These are phyloP conservation scores for Acronicta psi DNA, from an alignment of 2,888 invertebrate genomes.

Conservation along the genomic window DNA sequence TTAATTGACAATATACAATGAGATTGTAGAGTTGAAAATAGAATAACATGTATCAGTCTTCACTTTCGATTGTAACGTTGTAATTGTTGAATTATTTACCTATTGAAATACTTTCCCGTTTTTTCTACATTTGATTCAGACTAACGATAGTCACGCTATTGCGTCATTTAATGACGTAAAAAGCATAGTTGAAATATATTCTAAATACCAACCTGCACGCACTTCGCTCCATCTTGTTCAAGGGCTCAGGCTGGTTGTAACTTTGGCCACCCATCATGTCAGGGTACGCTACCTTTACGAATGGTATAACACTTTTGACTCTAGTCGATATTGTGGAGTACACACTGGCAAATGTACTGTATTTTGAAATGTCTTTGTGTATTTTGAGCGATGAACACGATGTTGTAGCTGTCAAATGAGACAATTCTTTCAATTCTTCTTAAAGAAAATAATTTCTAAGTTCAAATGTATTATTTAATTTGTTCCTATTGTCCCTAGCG, in stretches of 20 bases:
- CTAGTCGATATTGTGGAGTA: slow-evolving; percentile 89
- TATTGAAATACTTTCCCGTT: background rate
- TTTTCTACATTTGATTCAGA: background rate
- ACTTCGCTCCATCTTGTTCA: slow-evolving; percentile 87
- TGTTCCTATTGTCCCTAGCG: no score
- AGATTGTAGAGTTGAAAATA: no score
- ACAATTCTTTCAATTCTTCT: background rate
- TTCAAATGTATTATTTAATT: no score
- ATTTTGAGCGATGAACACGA: slow-evolving; percentile 83
- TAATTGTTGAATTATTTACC: background rate
- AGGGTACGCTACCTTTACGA: slow-evolving; percentile 93
- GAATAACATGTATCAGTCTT: no score
- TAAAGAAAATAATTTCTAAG: no score
- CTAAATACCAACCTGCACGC: slow-evolving; percentile 77
- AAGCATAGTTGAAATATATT: background rate
- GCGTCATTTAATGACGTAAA: background rate
- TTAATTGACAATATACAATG: no score
- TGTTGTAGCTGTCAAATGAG: slow-evolving; percentile 70
- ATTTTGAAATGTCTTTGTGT: slow-evolving; percentile 82
- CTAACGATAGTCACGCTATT: slow-evolving; percentile 4
- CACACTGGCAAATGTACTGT: slow-evolving; percentile 75
- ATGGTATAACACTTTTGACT: slow-evolving; percentile 90
- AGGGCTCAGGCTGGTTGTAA: slow-evolving; percentile 88
- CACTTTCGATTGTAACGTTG: background rate
- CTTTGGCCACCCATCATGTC: slow-evolving; percentile 91